phyloP scores from a whole-genome alignment of 2,888 invertebrate species.

The Synergus itoensis region DNA sequence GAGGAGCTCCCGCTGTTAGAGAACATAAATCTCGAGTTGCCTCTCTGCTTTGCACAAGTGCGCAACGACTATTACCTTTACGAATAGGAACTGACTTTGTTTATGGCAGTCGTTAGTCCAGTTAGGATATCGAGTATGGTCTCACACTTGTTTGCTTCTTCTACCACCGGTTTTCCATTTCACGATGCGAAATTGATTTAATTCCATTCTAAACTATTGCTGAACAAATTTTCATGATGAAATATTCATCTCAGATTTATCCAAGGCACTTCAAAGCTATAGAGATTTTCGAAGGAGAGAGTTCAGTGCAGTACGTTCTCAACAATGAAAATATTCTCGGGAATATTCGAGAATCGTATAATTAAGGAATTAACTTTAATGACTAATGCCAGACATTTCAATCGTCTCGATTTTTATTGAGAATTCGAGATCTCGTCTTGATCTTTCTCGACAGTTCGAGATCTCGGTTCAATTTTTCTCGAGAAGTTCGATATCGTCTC shows the following conservation, averaged over 20 bases:
- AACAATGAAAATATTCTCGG: no score
- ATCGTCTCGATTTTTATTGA: background rate
- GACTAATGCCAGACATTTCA: no score
- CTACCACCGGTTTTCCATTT: slow-evolving; percentile 28
- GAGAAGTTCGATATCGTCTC: no score
- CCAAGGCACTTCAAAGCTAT: background rate
- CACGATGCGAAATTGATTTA: background rate
- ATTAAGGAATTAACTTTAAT: no score
- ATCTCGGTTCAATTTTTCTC: background rate
- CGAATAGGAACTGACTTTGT: slow-evolving; percentile 35
- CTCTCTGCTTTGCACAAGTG: slow-evolving; percentile 27
- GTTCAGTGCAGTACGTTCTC: background rate
- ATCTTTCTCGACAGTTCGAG: background rate
- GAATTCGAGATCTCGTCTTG: background rate
- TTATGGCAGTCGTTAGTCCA: slow-evolving; percentile 37
- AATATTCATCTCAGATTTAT: background rate
- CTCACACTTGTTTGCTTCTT: slow-evolving; percentile 32
- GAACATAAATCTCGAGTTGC: slow-evolving; percentile 28
- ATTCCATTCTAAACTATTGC: background rate
- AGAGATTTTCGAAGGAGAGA: background rate
- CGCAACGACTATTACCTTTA: slow-evolving; percentile 25
- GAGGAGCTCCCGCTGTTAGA: slow-evolving; percentile 16
- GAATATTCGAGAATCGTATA: no score
- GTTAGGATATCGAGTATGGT: slow-evolving; percentile 31
- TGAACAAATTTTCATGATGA: slow-evolving; percentile 1